A percentile compares a stretch with the other conserved stretches of the same genome.
Evolutionary conservation across 1,140 invertebrate species (phyloP).

Genomic region (Micrasema minimum): DNA sequence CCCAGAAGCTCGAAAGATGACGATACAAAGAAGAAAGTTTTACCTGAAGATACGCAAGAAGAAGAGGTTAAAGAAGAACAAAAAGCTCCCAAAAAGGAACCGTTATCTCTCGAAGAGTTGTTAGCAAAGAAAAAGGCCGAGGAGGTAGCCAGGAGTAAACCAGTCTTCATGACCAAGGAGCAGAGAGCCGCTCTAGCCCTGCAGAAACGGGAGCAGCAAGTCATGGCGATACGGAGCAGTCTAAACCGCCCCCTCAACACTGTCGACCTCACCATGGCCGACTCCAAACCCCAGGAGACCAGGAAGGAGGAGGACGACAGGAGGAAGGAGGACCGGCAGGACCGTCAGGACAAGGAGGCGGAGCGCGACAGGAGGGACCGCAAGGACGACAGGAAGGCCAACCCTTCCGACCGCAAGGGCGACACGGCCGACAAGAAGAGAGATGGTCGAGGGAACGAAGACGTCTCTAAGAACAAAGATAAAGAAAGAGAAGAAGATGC

Average conservation of each 20-base stretch:
- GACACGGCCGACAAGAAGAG: conserved; percentile 43
- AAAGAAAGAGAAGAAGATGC: conserved; percentile 93
- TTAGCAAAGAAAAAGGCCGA: conserved; percentile 96
- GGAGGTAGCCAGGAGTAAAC: conserved; percentile 92
- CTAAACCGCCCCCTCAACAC: conserved; percentile 59
- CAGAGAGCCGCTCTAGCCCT: conserved; percentile 91
- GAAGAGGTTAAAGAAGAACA: conserved; percentile 58
- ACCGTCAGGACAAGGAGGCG: conserved; percentile 59
- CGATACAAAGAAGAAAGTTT: conserved; percentile 63
- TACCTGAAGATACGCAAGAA: conserved; percentile 60
- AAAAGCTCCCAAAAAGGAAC: conserved; percentile 79
- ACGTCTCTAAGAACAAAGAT: conserved; percentile 80
- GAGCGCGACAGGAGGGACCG: conserved; percentile 57
- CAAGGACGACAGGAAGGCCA: conserved; percentile 58
- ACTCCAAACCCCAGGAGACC: conserved; percentile 58
- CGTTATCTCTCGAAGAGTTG: conserved; percentile 95
- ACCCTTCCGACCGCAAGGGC: conserved; percentile 15
- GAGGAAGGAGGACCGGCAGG: conserved; percentile 58
- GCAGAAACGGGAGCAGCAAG: conserved; percentile 87
- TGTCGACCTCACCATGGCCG: conserved; percentile 61
- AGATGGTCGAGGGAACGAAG: conserved; percentile 58
- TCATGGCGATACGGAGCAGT: conserved; percentile 71
- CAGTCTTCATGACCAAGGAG: conserved; percentile 97
- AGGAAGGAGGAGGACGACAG: conserved; percentile 56
- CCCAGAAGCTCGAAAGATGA: conserved; percentile 51